phyloP scores from a whole-genome alignment of 1,140 invertebrate species.

The Sogatella furcifera region DNA sequence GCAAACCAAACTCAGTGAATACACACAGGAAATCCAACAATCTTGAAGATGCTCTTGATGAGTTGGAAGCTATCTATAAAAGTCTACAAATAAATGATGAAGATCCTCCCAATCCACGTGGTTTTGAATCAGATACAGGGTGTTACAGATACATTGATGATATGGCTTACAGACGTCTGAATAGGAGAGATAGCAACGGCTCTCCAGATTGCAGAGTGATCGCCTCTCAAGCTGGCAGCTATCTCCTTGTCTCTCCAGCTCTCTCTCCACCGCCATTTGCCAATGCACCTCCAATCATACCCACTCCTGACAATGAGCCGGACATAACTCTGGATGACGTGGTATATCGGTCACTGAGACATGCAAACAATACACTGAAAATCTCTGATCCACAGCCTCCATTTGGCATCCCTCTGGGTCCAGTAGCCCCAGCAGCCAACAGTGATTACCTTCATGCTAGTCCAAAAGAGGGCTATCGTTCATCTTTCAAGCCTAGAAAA shows the following conservation, averaged over 20 bases:
- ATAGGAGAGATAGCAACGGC: constrained; percentile 29
- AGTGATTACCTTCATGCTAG: constrained; percentile 73
- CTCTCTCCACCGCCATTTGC: constrained; percentile 30
- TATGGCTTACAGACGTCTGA: constrained; percentile 64
- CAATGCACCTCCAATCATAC: constrained; percentile 14
- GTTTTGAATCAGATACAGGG: constrained; percentile 12
- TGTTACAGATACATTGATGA: constrained; percentile 50
- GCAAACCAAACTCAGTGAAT: background rate
- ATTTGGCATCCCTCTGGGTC: constrained; percentile 79
- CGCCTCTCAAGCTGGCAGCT: constrained; percentile 53
- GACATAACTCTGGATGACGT: constrained; percentile 76
- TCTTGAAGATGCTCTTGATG: constrained; percentile 74
- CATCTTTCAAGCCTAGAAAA: constrained; percentile 48
- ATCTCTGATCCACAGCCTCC: constrained; percentile 71
- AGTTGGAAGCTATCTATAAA: constrained; percentile 82
- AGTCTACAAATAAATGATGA: constrained; percentile 69
- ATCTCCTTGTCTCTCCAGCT: constrained; percentile 59
- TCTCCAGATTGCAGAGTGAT: constrained; percentile 39
- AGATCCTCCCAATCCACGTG: constrained; percentile 46
- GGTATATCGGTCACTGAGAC: constrained; percentile 63
- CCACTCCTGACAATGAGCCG: constrained; percentile 42
- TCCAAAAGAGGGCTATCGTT: constrained; percentile 44
- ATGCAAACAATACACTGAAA: constrained; percentile 58
- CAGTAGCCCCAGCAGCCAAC: constrained; percentile 57
- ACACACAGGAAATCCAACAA: constrained; percentile 50